Conservation (phyloP, 2,113 vertebrate genomes). For the Rhea americana region DNA sequence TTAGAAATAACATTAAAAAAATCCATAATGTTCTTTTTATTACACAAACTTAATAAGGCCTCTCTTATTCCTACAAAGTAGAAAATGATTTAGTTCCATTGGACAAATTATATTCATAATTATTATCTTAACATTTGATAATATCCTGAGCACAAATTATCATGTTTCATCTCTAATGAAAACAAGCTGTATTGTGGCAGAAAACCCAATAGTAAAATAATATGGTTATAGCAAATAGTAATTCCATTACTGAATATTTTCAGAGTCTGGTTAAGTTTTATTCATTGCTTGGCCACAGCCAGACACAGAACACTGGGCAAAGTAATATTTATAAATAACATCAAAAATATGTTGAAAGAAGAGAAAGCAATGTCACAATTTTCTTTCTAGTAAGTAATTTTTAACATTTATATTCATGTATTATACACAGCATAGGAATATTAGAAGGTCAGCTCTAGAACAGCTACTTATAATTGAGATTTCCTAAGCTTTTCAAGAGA, state of each 20-base stretch:
- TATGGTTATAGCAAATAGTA: background rate
- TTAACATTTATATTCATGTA: background rate
- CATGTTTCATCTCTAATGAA: background rate
- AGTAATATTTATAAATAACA: background rate
- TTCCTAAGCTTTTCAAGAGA: background rate
- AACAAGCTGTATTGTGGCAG: background rate
- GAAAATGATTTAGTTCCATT: background rate
- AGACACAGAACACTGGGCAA: background rate
- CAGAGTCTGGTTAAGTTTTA: background rate
- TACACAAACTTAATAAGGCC: background rate
- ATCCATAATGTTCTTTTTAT: background rate
- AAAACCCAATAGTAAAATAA: background rate
- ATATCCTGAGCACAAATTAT: background rate
- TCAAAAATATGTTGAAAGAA: background rate
- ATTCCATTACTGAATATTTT: background rate
- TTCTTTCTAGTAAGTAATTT: background rate
- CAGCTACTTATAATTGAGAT: background rate
- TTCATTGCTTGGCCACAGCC: background rate
- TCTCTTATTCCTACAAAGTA: background rate
- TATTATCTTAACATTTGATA: background rate
- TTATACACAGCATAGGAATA: background rate
- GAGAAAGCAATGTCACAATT: background rate
- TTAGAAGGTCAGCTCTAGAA: background rate
- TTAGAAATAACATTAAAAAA: background rate
- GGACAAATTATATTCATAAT: background rate